phyloP scores from a whole-genome alignment of 2,113 vertebrate genomes.

The Sebastes fasciatus region DNA sequence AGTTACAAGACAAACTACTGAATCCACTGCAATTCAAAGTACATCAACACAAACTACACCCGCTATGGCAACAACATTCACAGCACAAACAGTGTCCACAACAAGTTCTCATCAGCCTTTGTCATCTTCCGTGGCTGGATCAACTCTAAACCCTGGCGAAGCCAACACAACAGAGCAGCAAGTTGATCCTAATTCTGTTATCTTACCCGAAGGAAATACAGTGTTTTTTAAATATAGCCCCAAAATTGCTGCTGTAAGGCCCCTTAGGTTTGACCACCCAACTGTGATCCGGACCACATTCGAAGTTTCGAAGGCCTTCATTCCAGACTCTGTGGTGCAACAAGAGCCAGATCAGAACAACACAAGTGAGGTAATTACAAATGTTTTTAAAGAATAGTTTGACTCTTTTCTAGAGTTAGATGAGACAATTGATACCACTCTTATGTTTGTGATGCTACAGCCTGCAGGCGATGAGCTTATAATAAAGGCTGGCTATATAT shows the following conservation, averaged over 20 bases:
- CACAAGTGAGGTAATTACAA: constrained; percentile 10
- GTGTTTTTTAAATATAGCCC: constrained; percentile 23
- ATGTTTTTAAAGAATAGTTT: neutral
- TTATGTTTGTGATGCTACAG: neutral
- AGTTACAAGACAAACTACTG: neutral
- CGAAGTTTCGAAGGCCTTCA: neutral
- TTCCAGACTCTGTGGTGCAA: neutral
- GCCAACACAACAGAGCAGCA: neutral
- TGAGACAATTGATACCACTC: neutral
- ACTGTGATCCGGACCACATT: neutral
- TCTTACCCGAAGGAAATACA: neutral
- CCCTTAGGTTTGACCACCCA: constrained; percentile 39
- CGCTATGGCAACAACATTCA: neutral
- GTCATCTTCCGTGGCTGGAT: neutral
- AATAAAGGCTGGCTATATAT: neutral
- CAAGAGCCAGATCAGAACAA: neutral
- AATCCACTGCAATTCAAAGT: neutral
- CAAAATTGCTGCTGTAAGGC: constrained; percentile 19
- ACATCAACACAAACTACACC: neutral
- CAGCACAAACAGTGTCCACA: neutral
- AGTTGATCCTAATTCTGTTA: neutral
- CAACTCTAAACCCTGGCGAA: neutral
- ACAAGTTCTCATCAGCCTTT: neutral
- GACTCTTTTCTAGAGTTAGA: neutral
- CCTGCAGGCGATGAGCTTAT: neutral